These are phyloP conservation scores for Acrobasis repandana DNA, from an alignment of 2,888 invertebrate species.

Conservation along the genomic window DNA sequence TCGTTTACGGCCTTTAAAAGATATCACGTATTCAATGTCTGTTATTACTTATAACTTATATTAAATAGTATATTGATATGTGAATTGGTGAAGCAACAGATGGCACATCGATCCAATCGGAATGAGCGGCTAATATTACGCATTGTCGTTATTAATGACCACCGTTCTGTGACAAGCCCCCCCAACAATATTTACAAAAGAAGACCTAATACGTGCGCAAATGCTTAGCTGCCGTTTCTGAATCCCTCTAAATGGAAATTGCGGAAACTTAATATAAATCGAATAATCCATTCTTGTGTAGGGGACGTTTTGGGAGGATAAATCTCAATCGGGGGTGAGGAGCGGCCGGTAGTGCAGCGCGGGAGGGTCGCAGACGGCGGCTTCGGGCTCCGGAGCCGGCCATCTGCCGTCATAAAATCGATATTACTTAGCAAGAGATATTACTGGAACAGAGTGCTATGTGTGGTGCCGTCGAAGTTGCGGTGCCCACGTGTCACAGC, in stretches of 20 bases:
- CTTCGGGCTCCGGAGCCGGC: conserved; percentile 60
- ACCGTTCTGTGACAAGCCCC: conserved; percentile 63
- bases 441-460: conserved; percentile 36
- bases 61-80: conserved; percentile 17
- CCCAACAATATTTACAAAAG: conserved; percentile 66
- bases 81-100: conserved; percentile 56
- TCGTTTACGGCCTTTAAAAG: conserved; percentile 41
- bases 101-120: conserved; percentile 55
- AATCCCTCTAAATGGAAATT: conserved; percentile 76
- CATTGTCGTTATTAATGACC: conserved; percentile 73
- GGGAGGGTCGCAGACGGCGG: conserved; percentile 63
- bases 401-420: conserved; percentile 80
- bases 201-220: conserved; percentile 58
- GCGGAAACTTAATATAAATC: conserved; percentile 82
- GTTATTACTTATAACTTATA: not conserved
- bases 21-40: not conserved
- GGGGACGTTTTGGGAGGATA: conserved; percentile 77
- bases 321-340: conserved; percentile 79
- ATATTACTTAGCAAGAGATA: conserved; percentile 75
- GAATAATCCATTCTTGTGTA: conserved; percentile 75
- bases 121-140: conserved; percentile 62
- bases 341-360: conserved; percentile 55
- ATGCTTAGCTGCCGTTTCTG: conserved; percentile 59
- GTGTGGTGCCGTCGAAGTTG: not conserved
- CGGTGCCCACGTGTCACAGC: not conserved